These are phyloP conservation scores for Theristicus caerulescens DNA, from an alignment of 2,113 vertebrate genomes.

Conservation along the genomic window DNA sequence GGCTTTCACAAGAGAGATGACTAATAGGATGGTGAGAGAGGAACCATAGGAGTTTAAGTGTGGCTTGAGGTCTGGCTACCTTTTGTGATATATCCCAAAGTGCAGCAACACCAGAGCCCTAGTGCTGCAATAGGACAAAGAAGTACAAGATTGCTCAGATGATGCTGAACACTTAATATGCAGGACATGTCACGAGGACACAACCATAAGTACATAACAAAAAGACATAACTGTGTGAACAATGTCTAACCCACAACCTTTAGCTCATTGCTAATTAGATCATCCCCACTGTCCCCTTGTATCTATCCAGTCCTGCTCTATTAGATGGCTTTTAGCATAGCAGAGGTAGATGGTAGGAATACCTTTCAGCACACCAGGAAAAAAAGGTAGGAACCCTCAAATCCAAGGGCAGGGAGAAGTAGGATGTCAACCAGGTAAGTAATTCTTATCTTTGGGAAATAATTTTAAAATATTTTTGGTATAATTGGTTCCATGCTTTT, in stretches of 20 bases:
- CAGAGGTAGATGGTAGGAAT: background rate
- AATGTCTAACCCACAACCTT: background rate
- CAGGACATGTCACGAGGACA: background rate
- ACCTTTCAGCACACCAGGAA: background rate
- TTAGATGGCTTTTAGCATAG: background rate
- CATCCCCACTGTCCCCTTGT: background rate
- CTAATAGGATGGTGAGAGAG: background rate
- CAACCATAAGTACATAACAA: accelerated
- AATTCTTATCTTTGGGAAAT: background rate
- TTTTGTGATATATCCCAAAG: background rate
- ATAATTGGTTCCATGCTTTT: background rate
- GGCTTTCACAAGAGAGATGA: background rate
- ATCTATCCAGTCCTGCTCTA: background rate
- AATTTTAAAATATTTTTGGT: background rate
- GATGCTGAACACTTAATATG: background rate
- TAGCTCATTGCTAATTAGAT: background rate
- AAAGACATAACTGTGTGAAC: background rate
- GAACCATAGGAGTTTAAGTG: background rate
- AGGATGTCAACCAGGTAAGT: background rate
- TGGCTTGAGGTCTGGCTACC: background rate
- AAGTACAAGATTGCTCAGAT: background rate
- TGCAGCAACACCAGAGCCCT: background rate
- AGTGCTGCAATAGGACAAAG: background rate
- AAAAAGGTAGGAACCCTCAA: background rate
- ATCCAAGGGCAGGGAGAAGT: background rate